These are phyloP conservation scores for Drosophila dunni DNA, from an alignment of 1,140 invertebrate genomes.

Conservation along the genomic window DNA sequence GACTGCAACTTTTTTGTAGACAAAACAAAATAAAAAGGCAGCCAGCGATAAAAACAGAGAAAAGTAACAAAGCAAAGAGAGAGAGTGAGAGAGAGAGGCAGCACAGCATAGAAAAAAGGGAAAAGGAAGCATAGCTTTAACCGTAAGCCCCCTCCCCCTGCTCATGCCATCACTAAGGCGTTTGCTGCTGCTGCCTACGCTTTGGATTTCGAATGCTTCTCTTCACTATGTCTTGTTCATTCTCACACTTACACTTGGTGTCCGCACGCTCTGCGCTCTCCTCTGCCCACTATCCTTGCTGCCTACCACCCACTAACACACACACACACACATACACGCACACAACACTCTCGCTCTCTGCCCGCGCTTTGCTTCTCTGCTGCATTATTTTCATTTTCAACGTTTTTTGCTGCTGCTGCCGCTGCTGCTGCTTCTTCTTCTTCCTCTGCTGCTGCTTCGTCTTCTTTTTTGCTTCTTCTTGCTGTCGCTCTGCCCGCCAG, in stretches of 20 bases:
- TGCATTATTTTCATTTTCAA: conserved; percentile 82
- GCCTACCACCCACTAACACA: conserved; percentile 10
- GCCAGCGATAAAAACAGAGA: conserved; percentile 15
- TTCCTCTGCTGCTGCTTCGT: conserved; percentile 19
- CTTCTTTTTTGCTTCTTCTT: conserved; percentile 18
- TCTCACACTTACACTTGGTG: conserved; percentile 3
- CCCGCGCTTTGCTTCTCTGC: conserved; percentile 39
- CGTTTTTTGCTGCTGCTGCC: conserved; percentile 52
- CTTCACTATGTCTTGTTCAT: not conserved
- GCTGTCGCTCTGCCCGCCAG: conserved; percentile 13
- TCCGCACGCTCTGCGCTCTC: conserved; percentile 7
- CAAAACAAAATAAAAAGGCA: conserved; percentile 53
- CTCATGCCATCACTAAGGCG: conserved; percentile 7
- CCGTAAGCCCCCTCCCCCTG: not conserved
- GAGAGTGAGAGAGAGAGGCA: not conserved
- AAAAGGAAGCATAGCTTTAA: conserved; percentile 20
- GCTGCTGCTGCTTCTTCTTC: conserved; percentile 24
- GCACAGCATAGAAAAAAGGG: not conserved
- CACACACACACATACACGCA: too few relatives aligned
- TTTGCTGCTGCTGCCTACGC: conserved; percentile 35
- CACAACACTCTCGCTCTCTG: conserved; percentile 54
- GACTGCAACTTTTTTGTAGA: conserved; percentile 48
- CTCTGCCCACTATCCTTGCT: not conserved
- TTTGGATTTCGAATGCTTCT: conserved; percentile 5
- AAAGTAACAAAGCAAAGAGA: not conserved